Evolutionary conservation across 1,140 invertebrate genomes (phyloP), one percentile per base, ranked within the genome.

Genomic region (Heliconius melpomene): DNA sequence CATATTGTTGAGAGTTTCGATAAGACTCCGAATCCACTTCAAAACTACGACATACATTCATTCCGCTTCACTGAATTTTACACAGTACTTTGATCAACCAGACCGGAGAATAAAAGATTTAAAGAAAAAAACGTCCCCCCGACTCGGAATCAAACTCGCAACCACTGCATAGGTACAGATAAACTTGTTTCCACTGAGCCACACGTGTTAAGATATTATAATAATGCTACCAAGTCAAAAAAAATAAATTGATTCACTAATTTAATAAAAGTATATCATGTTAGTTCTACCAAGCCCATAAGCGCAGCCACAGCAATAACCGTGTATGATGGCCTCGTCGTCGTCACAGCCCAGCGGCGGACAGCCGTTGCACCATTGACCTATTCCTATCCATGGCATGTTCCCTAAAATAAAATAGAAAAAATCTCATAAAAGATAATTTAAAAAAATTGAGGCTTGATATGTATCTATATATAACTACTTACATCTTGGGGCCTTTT

Each of bases 291-390:
- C 95, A 80, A 93, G 91, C 74, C 91, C 81, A 80, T 92, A 89
- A n/a, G 95, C 95, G 85, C 96, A 96, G 11, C 95, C 95, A 79
- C 96, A 96, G 87, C 96, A 96, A 82, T 95, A 96, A 3, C 96
- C 96, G 66, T 95, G 95, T 75, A 96, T 94, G 36, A 96, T 94
- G 3, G 96, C 95, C n/a, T 94, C 95, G 86, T 96, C 95, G 72
- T 95, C 95, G 81, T 95, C 94, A 83, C 96, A 96, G 70, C 91
- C 93, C 74, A 92, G 89, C 2, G 88, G 88, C 0, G 96, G 96
- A 85, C 96, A 96, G 7, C 95, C 95, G 77, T 94, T 95, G 79
- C 95, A 96, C 79, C 83, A 86, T 40, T 94, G 79, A 9, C 95
- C 95, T 1, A 95, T 81, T 36, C 95, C 95, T 18, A 95, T 84